phyloP scores from a whole-genome alignment of 2,113 vertebrate species.

The Xiphophorus couchianus region DNA sequence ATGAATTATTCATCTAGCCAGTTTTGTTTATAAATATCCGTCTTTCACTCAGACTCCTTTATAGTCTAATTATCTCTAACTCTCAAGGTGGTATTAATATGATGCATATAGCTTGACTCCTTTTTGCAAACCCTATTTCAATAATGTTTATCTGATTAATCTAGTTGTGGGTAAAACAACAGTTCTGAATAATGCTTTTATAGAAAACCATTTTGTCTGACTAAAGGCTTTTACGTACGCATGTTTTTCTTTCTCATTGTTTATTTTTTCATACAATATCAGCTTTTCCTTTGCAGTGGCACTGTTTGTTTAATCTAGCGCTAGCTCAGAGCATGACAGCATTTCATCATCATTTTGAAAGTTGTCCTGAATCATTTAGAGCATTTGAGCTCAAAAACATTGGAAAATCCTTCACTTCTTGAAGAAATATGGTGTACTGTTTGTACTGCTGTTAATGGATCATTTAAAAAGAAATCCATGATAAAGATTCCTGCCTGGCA shows the following conservation, averaged over 20 bases:
- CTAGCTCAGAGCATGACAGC: constrained; percentile 2
- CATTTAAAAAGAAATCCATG: not conserved
- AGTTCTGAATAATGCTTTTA: not conserved
- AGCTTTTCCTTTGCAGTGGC: not conserved
- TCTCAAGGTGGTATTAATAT: constrained; percentile 40
- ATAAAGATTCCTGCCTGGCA: not conserved
- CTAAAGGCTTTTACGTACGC: constrained; percentile 7
- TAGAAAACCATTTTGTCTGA: constrained; percentile 4
- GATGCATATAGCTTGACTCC: constrained; percentile 35
- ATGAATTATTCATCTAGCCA: constrained; percentile 70
- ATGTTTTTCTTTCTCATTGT: not conserved
- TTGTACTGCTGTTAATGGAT: constrained; percentile 3
- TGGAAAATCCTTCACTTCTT: constrained; percentile 28
- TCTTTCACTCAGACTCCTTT: constrained; percentile 38
- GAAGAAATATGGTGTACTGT: not conserved
- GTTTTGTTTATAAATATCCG: constrained; percentile 60
- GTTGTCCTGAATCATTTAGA: constrained; percentile 56
- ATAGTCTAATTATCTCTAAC: constrained; percentile 51
- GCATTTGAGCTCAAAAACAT: constrained; percentile 22
- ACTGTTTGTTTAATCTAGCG: constrained; percentile 4
- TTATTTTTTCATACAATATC: not conserved
- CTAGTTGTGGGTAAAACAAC: constrained; percentile 3
- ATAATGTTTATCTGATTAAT: constrained; percentile 14
- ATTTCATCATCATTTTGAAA: constrained; percentile 18
- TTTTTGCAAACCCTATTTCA: constrained; percentile 10